Evolutionary conservation across 1,140 invertebrate genomes (phyloP).

Genomic region (Notospermus geniculatus): DNA sequence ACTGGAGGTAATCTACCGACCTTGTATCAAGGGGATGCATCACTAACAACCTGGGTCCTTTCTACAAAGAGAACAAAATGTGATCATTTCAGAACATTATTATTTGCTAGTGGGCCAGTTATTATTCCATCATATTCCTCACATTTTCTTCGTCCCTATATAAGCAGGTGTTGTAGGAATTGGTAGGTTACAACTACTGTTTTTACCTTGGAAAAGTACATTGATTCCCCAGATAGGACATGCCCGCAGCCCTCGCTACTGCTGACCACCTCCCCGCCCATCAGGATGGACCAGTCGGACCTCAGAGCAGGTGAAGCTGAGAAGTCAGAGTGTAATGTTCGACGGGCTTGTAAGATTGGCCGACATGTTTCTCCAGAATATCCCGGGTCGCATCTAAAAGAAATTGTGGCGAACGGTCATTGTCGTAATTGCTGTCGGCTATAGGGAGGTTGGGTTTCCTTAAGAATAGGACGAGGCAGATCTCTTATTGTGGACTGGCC

Average conservation of each 20-base stretch:
- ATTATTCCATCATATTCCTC: no score
- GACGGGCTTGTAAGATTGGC: constrained; percentile 25
- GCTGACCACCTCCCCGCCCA: constrained; percentile 44
- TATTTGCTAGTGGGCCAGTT: no score
- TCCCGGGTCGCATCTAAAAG: constrained; percentile 43
- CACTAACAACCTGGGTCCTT: constrained; percentile 38
- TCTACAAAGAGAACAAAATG: constrained; percentile 27
- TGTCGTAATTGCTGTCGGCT: no score
- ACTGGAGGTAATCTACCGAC: constrained; percentile 43
- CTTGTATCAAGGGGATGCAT: constrained; percentile 43
- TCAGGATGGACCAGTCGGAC: constrained; percentile 39
- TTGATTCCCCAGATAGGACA: constrained; percentile 47
- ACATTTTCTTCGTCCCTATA: no score
- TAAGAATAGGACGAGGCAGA: no score
- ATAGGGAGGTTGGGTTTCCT: no score
- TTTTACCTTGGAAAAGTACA: constrained; percentile 52
- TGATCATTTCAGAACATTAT: no score
- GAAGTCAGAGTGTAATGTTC: constrained; percentile 47
- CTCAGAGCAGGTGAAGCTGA: constrained; percentile 35
- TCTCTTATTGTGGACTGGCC: no score
- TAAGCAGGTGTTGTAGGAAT: no score
- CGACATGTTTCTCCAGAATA: constrained; percentile 38
- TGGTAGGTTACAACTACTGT: no score
- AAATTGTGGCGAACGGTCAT: no score
- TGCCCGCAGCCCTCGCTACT: constrained; percentile 48